Conservation (phyloP, 2,797 vertebrate species). For the Gallirallus australis region DNA sequence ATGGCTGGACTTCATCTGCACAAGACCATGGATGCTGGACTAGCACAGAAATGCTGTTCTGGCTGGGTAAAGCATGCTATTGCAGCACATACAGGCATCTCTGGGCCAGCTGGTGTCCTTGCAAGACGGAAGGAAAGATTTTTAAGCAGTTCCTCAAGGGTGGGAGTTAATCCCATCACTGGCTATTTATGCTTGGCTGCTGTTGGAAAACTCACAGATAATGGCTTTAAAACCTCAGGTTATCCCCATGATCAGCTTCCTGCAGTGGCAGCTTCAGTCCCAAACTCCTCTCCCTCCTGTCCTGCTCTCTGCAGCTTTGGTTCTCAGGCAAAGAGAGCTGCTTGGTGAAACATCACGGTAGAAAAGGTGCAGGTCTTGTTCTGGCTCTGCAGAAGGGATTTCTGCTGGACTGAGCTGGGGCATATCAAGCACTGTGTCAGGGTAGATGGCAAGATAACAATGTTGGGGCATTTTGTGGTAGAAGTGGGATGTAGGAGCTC, state of each 20-base stretch:
- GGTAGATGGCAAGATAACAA: background rate
- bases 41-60: background rate
- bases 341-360: background rate
- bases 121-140: background rate
- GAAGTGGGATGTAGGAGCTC: background rate
- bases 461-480: background rate
- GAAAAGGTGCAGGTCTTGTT: background rate
- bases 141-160: background rate
- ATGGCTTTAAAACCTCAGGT: background rate
- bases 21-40: rapidly evolving
- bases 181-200: background rate
- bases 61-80: background rate
- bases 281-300: background rate
- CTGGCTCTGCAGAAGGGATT: background rate
- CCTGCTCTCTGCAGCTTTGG: background rate
- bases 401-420: background rate
- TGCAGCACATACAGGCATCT: background rate
- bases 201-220: background rate
- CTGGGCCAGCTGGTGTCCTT: background rate
- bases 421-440: rapidly evolving
- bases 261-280: background rate
- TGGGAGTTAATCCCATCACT: background rate
- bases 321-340: background rate
- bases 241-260: background rate
- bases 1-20: rapidly evolving